phyloP scores from a whole-genome alignment of 2,888 invertebrate species.

The Luperina nickerlii region DNA sequence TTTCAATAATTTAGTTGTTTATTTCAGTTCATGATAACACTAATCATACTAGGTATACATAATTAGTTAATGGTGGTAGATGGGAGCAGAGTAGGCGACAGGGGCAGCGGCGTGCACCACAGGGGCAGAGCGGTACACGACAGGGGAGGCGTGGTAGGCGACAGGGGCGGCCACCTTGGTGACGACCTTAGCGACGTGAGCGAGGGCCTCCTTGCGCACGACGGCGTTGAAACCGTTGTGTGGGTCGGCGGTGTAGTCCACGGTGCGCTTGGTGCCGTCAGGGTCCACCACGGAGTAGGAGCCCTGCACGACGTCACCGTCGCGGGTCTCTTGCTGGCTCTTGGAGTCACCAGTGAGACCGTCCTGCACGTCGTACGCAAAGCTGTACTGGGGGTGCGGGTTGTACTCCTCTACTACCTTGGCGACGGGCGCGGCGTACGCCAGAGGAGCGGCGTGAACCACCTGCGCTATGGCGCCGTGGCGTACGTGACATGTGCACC shows the following conservation, averaged over 20 bases:
- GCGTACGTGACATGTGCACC: slow-evolving; percentile 42
- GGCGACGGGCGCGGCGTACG: slow-evolving; percentile 64
- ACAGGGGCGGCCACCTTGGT: slow-evolving; percentile 60
- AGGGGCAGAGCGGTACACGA: slow-evolving; percentile 28
- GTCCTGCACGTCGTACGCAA: slow-evolving; percentile 86
- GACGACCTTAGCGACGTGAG: slow-evolving; percentile 75
- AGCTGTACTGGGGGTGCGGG: slow-evolving; percentile 81
- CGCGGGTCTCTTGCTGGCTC: slow-evolving; percentile 85
- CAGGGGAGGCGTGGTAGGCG: slow-evolving; percentile 46
- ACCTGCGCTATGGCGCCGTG: slow-evolving; percentile 23
- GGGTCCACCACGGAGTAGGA: slow-evolving; percentile 87
- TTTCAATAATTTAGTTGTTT: slow-evolving; percentile 50
- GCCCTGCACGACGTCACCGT: slow-evolving; percentile 87
- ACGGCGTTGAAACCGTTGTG: slow-evolving; percentile 89
- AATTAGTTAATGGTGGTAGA: slow-evolving; percentile 65
- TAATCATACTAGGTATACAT: not conserved
- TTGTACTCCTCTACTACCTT: slow-evolving; percentile 76
- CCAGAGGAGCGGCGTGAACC: slow-evolving; percentile 28
- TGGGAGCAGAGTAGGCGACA: slow-evolving; percentile 26
- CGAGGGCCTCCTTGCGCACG: slow-evolving; percentile 83
- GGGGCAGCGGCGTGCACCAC: slow-evolving; percentile 27
- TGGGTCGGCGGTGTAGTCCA: slow-evolving; percentile 87
- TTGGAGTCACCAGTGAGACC: slow-evolving; percentile 85
- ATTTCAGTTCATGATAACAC: slow-evolving; percentile 36
- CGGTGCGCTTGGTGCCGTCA: slow-evolving; percentile 87